phyloP scores from a whole-genome alignment of 2,797 vertebrate species.

The Pantherophis alleghaniensis region DNA sequence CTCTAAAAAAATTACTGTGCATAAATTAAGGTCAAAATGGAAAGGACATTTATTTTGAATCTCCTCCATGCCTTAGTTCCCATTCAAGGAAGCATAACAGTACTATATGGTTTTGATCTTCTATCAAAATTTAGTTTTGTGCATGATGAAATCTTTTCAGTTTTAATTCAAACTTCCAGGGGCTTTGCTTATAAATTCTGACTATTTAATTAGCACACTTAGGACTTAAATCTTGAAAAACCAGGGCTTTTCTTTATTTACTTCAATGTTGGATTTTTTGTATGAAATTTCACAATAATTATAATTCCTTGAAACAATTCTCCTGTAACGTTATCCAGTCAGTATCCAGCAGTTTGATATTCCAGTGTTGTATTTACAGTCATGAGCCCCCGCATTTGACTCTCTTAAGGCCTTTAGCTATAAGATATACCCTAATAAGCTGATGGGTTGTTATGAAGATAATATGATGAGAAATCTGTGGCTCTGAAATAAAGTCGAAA shows the following conservation, averaged over 20 bases:
- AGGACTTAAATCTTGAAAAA: not conserved
- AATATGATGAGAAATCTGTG: not conserved
- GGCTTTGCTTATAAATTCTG: not conserved
- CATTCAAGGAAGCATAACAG: not conserved
- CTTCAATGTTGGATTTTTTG: not conserved
- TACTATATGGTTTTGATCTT: not conserved
- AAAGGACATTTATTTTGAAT: not conserved
- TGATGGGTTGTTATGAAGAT: not conserved
- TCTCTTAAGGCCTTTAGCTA: not conserved
- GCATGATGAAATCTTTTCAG: not conserved
- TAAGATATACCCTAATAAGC: not conserved
- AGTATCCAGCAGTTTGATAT: not conserved
- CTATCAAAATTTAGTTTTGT: not conserved
- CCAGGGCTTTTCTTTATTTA: not conserved
- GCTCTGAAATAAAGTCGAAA: not conserved
- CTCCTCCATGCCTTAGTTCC: not conserved
- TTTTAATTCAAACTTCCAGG: not conserved
- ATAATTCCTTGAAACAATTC: not conserved
- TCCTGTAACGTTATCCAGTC: not conserved
- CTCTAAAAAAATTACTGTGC: constrained; percentile 1
- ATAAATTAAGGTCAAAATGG: not conserved
- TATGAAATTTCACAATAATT: not conserved
- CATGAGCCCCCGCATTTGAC: not conserved
- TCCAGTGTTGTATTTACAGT: not conserved
- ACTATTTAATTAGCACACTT: not conserved